Percentiles rank a stretch among this genome's conserved stretches.
These are phyloP conservation scores for Mormyrus hasselquistii DNA, from an alignment of 2,797 vertebrate species.

Conservation along the genomic window DNA sequence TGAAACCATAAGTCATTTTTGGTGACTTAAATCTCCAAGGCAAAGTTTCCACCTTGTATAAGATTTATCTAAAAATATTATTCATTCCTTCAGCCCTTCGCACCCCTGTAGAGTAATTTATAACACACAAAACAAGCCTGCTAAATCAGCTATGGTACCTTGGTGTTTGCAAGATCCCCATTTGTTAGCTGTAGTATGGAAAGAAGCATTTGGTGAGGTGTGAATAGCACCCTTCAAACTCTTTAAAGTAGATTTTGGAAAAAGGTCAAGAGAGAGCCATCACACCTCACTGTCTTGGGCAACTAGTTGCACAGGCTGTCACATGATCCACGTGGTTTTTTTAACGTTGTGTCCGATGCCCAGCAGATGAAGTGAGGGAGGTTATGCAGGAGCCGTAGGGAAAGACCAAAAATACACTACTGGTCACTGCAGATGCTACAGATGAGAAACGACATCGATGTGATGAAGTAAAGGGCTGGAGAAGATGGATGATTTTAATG, in stretches of 20 bases:
- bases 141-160: not conserved
- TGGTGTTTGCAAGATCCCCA: not conserved
- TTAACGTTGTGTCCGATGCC: not conserved
- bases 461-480: not conserved
- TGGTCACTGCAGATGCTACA: not conserved
- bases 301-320: not conserved
- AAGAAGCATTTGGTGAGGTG: constrained; percentile 1
- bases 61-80: constrained; percentile 2
- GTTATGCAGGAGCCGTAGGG: not conserved
- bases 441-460: not conserved
- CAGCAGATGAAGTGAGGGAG: not conserved
- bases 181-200: not conserved
- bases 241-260: not conserved
- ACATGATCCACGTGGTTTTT: not conserved
- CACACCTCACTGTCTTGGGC: not conserved
- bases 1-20: not conserved
- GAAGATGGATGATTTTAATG: not conserved
- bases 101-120: not conserved
- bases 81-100: constrained; percentile 5
- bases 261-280: not conserved
- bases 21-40: not conserved
- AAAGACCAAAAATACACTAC: not conserved
- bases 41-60: constrained; percentile 7
- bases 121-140: not conserved
- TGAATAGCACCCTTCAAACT: not conserved